A percentile compares a stretch with the other conserved stretches of the same genome.
Conservation (phyloP, 2,888 invertebrate genomes). For the Allophyes oxyacanthae region DNA sequence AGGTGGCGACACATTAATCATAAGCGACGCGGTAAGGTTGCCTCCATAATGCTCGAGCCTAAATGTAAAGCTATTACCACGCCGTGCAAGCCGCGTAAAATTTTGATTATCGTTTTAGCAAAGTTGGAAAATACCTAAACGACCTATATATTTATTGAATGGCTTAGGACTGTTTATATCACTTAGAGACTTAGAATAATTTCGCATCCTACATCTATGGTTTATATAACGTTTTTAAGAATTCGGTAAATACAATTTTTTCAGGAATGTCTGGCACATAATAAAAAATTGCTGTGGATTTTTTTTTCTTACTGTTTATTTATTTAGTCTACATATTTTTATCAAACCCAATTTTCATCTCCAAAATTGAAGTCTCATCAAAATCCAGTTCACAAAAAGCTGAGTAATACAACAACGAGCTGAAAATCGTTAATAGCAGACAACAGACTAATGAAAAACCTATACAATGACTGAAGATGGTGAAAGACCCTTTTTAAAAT, state of each 20-base stretch:
- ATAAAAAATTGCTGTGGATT: no score
- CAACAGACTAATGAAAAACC: constrained; percentile 33
- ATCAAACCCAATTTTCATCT: not conserved
- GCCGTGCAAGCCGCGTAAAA: constrained; percentile 16
- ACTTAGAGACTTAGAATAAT: no score
- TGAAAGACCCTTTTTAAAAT: constrained; percentile 32
- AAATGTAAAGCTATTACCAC: constrained; percentile 33
- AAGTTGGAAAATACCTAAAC: constrained; percentile 5
- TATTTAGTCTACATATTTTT: no score
- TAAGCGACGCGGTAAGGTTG: constrained; percentile 39
- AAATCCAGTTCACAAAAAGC: constrained; percentile 5
- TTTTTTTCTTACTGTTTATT: no score
- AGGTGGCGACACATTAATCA: constrained; percentile 47
- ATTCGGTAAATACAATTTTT: no score
- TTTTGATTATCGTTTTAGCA: constrained; percentile 14
- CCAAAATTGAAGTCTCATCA: constrained; percentile 16
- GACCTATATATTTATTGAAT: no score
- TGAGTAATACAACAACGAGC: constrained; percentile 6
- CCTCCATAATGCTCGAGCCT: constrained; percentile 37
- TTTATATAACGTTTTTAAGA: no score
- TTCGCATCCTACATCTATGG: no score
- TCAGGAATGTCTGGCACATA: no score
- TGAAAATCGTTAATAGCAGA: constrained; percentile 5
- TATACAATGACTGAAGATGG: constrained; percentile 24
- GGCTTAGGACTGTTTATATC: no score